phyloP scores from a whole-genome alignment of 2,797 vertebrate species.

The Semaprochilodus insignis region DNA sequence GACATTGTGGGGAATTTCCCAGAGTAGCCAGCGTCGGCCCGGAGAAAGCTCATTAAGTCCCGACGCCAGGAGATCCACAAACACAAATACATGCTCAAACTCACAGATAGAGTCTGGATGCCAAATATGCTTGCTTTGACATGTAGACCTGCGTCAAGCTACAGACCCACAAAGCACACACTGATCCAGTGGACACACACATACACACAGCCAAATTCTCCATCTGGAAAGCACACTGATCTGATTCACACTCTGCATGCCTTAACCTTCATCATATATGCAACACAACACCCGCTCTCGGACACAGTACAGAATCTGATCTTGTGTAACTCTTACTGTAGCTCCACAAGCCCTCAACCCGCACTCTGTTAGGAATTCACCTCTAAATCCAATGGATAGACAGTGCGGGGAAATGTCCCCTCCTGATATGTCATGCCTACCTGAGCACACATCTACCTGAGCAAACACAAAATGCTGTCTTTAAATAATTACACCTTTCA shows the following conservation, averaged over 20 bases:
- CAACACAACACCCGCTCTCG: constrained; percentile 18
- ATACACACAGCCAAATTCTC: constrained; percentile 21
- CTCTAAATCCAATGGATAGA: not conserved
- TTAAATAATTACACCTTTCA: no score
- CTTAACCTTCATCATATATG: constrained; percentile 15
- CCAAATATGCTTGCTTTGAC: constrained; percentile 39
- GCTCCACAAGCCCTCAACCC: not conserved
- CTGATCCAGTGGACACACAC: constrained; percentile 36
- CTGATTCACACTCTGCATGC: constrained; percentile 36
- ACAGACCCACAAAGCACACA: constrained; percentile 41
- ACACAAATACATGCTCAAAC: constrained; percentile 16
- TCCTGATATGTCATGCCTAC: no score
- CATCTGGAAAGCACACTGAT: constrained; percentile 35
- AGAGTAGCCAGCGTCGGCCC: constrained; percentile 68
- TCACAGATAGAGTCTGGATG: constrained; percentile 18
- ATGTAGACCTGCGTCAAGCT: constrained; percentile 12
- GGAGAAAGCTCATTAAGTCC: constrained; percentile 68
- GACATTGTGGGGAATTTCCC: constrained; percentile 75
- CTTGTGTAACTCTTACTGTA: constrained; percentile 30
- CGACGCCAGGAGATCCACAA: constrained; percentile 70
- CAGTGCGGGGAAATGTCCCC: no score
- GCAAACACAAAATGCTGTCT: no score
- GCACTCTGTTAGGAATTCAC: not conserved
- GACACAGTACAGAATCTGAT: constrained; percentile 62
- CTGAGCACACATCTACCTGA: no score